phyloP scores from a whole-genome alignment of 2,888 invertebrate species.

The Rambutsinella grinnellia region DNA sequence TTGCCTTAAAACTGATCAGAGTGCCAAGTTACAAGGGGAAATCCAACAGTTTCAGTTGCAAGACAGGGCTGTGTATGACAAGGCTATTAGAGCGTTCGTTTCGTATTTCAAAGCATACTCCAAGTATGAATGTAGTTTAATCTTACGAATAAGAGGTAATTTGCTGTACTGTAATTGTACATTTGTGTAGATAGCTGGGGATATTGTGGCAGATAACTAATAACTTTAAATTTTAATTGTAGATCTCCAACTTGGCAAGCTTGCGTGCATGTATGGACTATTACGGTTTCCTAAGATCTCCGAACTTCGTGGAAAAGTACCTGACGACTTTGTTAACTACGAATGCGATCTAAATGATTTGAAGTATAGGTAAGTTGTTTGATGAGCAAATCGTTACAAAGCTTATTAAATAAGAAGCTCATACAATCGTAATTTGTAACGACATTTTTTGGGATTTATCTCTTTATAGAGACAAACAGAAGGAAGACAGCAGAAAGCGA shows the following conservation, averaged over 20 bases:
- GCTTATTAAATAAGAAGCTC: background rate
- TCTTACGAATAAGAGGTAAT: conserved; percentile 83
- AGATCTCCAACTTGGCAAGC: conserved; percentile 86
- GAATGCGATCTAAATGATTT: conserved; percentile 82
- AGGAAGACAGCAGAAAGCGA: conserved; percentile 79
- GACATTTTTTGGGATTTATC: background rate
- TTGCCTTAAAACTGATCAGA: background rate
- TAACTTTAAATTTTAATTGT: too few relatives aligned
- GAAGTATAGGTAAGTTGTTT: conserved; percentile 76
- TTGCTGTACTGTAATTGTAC: background rate
- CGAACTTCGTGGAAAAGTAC: conserved; percentile 81
- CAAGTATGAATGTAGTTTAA: conserved; percentile 94
- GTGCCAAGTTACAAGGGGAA: conserved; percentile 68
- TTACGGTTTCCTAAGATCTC: conserved; percentile 95
- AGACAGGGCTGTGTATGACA: conserved; percentile 86
- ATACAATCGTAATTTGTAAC: background rate
- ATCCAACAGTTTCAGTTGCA: conserved; percentile 77
- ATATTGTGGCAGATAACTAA: too few relatives aligned
- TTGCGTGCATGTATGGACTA: conserved; percentile 92
- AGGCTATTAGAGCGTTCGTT: conserved; percentile 92
- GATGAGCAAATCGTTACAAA: too few relatives aligned
- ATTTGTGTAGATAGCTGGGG: too few relatives aligned
- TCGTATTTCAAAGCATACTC: conserved; percentile 94
- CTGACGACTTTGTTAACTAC: conserved; percentile 73
- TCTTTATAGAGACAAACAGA: conserved; percentile 76